These are phyloP conservation scores for Biston betularia DNA, from an alignment of 2,888 invertebrate genomes.

Conservation along the genomic window DNA sequence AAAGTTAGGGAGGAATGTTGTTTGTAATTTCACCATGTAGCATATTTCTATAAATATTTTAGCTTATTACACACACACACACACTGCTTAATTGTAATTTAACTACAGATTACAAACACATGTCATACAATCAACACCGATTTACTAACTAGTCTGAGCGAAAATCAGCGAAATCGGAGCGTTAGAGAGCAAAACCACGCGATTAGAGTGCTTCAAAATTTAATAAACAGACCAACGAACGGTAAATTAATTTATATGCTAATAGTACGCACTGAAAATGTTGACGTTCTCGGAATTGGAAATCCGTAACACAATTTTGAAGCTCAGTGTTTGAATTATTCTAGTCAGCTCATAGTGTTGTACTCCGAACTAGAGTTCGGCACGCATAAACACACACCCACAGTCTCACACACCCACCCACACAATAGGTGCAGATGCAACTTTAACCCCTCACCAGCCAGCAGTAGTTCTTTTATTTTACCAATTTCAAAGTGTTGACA, in stretches of 20 bases:
- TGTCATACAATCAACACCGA: constrained; percentile 16
- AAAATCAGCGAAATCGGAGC: constrained; percentile 13
- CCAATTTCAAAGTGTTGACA: too few relatives aligned
- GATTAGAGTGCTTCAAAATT: constrained; percentile 18
- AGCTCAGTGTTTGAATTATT: constrained; percentile 5
- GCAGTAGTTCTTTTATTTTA: too few relatives aligned
- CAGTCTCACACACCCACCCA: too few relatives aligned
- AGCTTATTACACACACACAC: too few relatives aligned
- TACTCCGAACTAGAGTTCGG: too few relatives aligned
- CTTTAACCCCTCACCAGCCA: too few relatives aligned
- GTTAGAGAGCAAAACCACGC: constrained; percentile 19
- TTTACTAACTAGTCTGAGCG: constrained; percentile 15
- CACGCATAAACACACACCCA: too few relatives aligned
- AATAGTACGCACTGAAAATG: constrained; percentile 31
- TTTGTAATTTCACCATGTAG: too few relatives aligned
- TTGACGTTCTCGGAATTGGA: too few relatives aligned
- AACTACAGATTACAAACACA: constrained; percentile 13
- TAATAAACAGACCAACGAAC: constrained; percentile 23
- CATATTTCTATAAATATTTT: neutral
- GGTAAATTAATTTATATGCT: constrained; percentile 38
- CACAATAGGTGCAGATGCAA: too few relatives aligned
- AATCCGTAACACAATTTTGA: neutral
- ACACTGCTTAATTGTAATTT: constrained; percentile 7
- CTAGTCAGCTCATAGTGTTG: neutral
- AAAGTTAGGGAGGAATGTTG: too few relatives aligned